Evolutionary conservation across 2,888 invertebrate species (phyloP).

Genomic region (Drosophila demipolita): DNA sequence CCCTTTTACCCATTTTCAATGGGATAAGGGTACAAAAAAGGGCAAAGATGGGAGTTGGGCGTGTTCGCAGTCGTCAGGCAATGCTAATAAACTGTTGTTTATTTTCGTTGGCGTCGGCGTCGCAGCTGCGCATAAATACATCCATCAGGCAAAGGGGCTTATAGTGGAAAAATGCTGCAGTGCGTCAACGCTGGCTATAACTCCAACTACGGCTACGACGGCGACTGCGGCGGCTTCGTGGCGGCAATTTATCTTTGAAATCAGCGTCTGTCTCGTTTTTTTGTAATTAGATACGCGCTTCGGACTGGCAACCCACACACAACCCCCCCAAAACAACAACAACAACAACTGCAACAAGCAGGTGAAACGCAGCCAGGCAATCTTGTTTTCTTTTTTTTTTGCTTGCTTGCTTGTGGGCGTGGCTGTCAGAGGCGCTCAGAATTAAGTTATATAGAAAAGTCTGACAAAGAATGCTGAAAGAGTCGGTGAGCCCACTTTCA

Average conservation of each 20-base stretch:
- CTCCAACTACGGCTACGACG: slow-evolving; percentile 14
- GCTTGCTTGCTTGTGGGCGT: slow-evolving; percentile 56
- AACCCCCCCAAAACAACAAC: slow-evolving; percentile 34
- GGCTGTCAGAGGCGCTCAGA: slow-evolving; percentile 62
- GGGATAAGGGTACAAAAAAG: not conserved
- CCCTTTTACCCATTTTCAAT: too few species aligned
- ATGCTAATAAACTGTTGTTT: slow-evolving; percentile 78
- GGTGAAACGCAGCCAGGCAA: slow-evolving; percentile 52
- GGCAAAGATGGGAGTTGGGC: slow-evolving; percentile 21
- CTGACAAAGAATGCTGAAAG: slow-evolving; percentile 47
- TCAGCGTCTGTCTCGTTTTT: slow-evolving; percentile 76
- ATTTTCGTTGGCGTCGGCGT: slow-evolving; percentile 61
- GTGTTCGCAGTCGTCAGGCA: slow-evolving; percentile 31
- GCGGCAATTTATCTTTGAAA: slow-evolving; percentile 80
- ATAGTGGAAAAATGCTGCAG: slow-evolving; percentile 36
- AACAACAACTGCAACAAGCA: slow-evolving; percentile 25
- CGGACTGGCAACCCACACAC: slow-evolving; percentile 66
- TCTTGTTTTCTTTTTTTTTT: slow-evolving; percentile 42
- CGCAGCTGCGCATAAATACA: slow-evolving; percentile 71
- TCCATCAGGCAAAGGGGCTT: slow-evolving; percentile 57
- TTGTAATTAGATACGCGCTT: slow-evolving; percentile 77
- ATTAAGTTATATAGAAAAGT: slow-evolving; percentile 73
- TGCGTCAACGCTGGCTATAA: slow-evolving; percentile 25
- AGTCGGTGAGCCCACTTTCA: slow-evolving; percentile 53
- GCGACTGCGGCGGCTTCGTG: slow-evolving; percentile 29